Base-by-base conservation (phyloP, 2,797 vertebrate genomes). In the Channa striata region DNA sequence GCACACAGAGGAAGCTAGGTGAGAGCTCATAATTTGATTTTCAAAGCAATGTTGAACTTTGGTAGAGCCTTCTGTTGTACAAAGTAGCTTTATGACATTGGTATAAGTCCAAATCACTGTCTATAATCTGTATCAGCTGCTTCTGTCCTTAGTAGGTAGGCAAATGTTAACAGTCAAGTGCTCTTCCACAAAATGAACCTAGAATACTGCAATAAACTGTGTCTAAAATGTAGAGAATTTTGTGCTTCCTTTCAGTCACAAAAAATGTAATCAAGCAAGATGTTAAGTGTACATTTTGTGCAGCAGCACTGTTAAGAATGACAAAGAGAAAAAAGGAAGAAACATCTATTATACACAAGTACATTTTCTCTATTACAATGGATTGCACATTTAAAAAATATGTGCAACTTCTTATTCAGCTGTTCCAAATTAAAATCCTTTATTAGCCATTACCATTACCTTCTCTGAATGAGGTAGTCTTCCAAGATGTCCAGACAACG, bases 381-480 rank as follows among this genome's bases (percentile, higher is more conserved):
- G n/a, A n/a, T n/a, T n/a, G n/a, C n/a, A n/a, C n/a, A n/a, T n/a
- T n/a, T n/a, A n/a, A n/a, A n/a, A n/a, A n/a, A n/a, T n/a, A 30
- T 30, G 25, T 30, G 25, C 25, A 3, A 30, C 2, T 30, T 30
- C 25, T 19, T 36, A 4, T 39, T 19, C 14, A 47, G 11, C n/a
- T 3, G 12, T n/a, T 33, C 9, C 17, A 46, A 50, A 49, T 2
- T 25, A 43, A 50, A 53, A 59, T 42, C 16, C 10, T 12, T 51
- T 6, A 25, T 25, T 14, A 42, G 56, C 6, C 1, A 8, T 51
- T 5, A 13, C 0, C 20, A 6, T 70, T 91, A 99, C 98, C 98
- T 95, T 94, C 96, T 98, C 92, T 99, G 98, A 88, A 99, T 97
- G 87, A 99, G 97, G 90, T 99, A 99, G 93, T 99, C 98, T 93